These are phyloP conservation scores for Dugesia japonica DNA, from an alignment of 2,888 invertebrate genomes.

Conservation along the genomic window DNA sequence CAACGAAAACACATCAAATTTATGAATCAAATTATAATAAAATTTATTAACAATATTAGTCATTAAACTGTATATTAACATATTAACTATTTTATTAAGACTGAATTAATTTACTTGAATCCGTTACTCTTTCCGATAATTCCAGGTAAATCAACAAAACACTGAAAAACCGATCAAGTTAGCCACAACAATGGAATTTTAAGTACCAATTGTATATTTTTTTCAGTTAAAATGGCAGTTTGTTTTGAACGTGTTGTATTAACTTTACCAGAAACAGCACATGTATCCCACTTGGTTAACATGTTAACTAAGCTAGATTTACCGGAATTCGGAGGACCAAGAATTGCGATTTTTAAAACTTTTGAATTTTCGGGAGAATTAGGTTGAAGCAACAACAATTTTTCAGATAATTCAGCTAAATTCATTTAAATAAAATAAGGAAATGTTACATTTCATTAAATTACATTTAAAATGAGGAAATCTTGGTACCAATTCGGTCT, in stretches of 20 bases:
- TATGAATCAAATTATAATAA: too few species aligned
- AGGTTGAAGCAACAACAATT: slow-evolving; percentile 25
- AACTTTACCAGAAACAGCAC: slow-evolving; percentile 31
- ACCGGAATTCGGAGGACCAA: slow-evolving; percentile 31
- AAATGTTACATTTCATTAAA: neutral
- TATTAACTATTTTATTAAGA: too few species aligned
- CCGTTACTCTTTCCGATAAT: slow-evolving; percentile 12
- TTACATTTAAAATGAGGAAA: neutral
- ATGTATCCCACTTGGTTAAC: slow-evolving; percentile 29
- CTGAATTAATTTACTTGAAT: too few species aligned
- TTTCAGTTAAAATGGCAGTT: slow-evolving; percentile 31
- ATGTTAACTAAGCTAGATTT: slow-evolving; percentile 34
- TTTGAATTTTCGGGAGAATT: slow-evolving; percentile 29
- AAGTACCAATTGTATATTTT: slow-evolving; percentile 33
- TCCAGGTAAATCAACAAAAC: slow-evolving; percentile 33
- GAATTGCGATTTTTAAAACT: slow-evolving; percentile 32
- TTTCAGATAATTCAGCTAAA: neutral
- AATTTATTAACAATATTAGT: too few species aligned
- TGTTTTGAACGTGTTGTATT: slow-evolving; percentile 34
- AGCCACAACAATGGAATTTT: neutral
- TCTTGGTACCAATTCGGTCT: neutral
- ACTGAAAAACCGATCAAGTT: neutral
- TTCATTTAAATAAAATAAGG: too few species aligned
- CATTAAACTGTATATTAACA: too few species aligned
- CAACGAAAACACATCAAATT: too few species aligned